A percentile compares a stretch with the other conserved stretches of the same genome.
Conservation (phyloP, 2,888 invertebrate genomes). For the Polyommatus icarus region DNA sequence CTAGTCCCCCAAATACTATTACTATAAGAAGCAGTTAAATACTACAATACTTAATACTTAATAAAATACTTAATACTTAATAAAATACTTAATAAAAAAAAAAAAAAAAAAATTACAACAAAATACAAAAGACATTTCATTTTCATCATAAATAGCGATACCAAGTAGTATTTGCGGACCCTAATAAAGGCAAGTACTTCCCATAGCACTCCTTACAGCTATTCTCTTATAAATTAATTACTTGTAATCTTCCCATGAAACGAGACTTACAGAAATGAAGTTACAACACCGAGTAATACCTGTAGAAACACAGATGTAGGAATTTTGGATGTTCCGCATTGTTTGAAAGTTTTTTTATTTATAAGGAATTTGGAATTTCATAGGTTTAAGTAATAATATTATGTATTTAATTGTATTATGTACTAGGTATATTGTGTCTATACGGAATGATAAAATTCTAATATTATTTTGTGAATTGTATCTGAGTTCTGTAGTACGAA, state of each 20-base stretch:
- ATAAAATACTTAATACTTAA: no score
- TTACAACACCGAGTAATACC: constrained; percentile 64
- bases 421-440: not conserved
- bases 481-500: no score
- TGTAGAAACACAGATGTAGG: constrained; percentile 36
- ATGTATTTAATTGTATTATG: not conserved
- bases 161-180: constrained; percentile 46
- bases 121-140: not conserved
- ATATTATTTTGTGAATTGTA: not conserved
- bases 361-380: no score
- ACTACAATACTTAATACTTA: no score
- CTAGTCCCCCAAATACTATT: no score
- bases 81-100: no score
- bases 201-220: constrained; percentile 61
- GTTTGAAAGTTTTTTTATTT: constrained; percentile 28
- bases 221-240: constrained; percentile 81
- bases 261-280: constrained; percentile 77
- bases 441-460: not conserved
- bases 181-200: constrained; percentile 61
- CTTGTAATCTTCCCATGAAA: constrained; percentile 79
- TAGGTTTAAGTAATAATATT: no score
- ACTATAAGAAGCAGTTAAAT: not conserved
- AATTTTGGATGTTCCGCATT: constrained; percentile 37
- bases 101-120: not conserved
- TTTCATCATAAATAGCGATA: constrained; percentile 5